phyloP scores from a whole-genome alignment of 1,140 invertebrate species.

The Marisa cornuarietis region DNA sequence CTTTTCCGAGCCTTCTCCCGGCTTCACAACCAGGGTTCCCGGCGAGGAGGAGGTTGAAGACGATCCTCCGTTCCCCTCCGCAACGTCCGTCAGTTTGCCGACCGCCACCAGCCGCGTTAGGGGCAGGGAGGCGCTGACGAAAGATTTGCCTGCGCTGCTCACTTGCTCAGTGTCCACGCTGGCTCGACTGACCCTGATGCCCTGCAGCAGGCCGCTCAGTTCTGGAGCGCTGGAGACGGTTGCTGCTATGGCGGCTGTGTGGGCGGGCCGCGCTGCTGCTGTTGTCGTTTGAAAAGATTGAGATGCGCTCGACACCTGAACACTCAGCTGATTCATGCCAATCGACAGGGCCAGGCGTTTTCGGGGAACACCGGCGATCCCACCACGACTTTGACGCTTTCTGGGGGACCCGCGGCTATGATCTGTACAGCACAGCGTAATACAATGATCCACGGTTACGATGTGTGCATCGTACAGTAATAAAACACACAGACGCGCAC shows the following conservation, averaged over 20 bases:
- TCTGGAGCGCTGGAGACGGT: constrained; percentile 45
- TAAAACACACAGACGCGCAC: no score
- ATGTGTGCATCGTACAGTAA: no score
- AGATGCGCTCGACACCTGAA: not conserved
- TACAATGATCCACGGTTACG: no score
- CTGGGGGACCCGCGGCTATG: constrained; percentile 22
- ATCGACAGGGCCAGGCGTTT: constrained; percentile 38
- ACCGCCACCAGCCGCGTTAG: constrained; percentile 19
- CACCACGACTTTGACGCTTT: constrained; percentile 36
- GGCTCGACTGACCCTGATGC: constrained; percentile 1
- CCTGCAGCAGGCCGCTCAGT: constrained; percentile 43
- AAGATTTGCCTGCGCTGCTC: not conserved
- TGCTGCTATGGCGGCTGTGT: constrained; percentile 12
- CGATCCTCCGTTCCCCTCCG: not conserved
- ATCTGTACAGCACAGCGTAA: constrained; percentile 10
- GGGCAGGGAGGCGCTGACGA: constrained; percentile 14
- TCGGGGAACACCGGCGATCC: constrained; percentile 24
- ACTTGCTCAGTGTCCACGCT: not conserved
- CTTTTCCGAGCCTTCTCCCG: constrained; percentile 2
- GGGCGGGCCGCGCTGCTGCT: not conserved
- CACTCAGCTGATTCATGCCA: constrained; percentile 1
- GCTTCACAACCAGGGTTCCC: constrained; percentile 21
- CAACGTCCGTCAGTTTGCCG: constrained; percentile 4
- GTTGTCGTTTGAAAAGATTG: not conserved
- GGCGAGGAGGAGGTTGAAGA: no score